phyloP scores from a whole-genome alignment of 2,113 vertebrate species.

The Sorex araneus region DNA sequence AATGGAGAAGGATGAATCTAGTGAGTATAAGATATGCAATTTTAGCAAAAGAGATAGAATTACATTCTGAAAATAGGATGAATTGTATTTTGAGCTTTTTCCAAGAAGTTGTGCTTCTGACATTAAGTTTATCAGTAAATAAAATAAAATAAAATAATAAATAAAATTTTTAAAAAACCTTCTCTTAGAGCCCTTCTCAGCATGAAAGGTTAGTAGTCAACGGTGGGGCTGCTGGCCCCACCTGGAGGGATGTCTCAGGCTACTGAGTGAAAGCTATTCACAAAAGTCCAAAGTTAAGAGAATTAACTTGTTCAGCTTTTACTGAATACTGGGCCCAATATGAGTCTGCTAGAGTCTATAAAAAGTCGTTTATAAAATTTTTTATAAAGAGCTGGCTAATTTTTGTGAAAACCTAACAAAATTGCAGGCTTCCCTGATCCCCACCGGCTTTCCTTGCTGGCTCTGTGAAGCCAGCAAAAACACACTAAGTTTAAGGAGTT shows the following conservation, averaged over 20 bases:
- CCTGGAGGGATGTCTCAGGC: not conserved
- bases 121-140: not conserved
- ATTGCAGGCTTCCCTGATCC: not conserved
- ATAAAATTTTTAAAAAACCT: not conserved
- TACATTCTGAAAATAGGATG: not conserved
- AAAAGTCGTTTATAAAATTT: not conserved
- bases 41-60: slow-evolving; percentile 18
- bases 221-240: not conserved
- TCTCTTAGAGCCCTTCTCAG: not conserved
- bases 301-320: not conserved
- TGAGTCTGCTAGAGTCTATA: not conserved
- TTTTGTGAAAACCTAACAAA: not conserved
- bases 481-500: not conserved
- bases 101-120: not conserved
- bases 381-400: slow-evolving; percentile 13
- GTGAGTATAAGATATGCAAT: not conserved
- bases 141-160: not conserved
- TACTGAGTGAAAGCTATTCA: not conserved
- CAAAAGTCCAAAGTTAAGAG: not conserved
- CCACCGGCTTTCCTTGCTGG: too few species aligned
- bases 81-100: not conserved
- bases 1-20: not conserved
- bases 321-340: not conserved
- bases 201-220: not conserved
- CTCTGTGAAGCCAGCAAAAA: slow-evolving; percentile 25